Base-by-base conservation (phyloP, 2,888 invertebrate genomes). In the Arrhopalites spinosus region DNA sequence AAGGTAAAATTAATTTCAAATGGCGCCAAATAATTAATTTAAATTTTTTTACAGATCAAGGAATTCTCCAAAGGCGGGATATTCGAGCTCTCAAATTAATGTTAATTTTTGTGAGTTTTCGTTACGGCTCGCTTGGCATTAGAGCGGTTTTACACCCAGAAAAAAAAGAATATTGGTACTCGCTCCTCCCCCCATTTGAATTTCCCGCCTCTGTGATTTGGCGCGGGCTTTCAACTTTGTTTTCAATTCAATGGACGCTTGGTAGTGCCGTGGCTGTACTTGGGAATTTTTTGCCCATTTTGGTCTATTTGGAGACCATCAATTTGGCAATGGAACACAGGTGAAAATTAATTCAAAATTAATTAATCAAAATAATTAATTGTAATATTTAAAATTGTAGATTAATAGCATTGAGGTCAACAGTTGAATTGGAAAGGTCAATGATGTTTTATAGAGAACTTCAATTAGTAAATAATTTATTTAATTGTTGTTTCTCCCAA, bases 381-480 rank as follows among this genome's bases (percentile, higher is more conserved):
- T 50, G 15, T 50, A 11, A 15, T 56, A 56, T 56, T 20, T n/a
- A 56, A 23, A n/a, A n/a, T n/a, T n/a, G n/a, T n/a, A n/a, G n/a
- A n/a, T n/a, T n/a, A n/a, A n/a, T n/a, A n/a, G n/a, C n/a, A n/a
- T n/a, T n/a, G n/a, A n/a, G n/a, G n/a, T n/a, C n/a, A 36, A 43
- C 20, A 36, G 17, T 15, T 7, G 43, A 36, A 15, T 2, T n/a
- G 36, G 1, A 13, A 5, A 66, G 43, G 11, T 8, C 11, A 13
- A 36, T 36, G 2, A n/a, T 36, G 43, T n/a, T n/a, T n/a, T 69
- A 69, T 30, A 13, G 69, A 2, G 3, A 69, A 20, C 25, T 69
- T 0, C 69, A 69, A 20, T 20, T 69, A 15, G 8, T 69, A 15
- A 69, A 69, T 29, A 7, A 27, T 20, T 25, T 69, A 17, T 69